A percentile compares a stretch with the other conserved stretches of the same genome.
Evolutionary conservation across 2,113 vertebrate genomes (phyloP).

Genomic region (Miniopterus natalensis): DNA sequence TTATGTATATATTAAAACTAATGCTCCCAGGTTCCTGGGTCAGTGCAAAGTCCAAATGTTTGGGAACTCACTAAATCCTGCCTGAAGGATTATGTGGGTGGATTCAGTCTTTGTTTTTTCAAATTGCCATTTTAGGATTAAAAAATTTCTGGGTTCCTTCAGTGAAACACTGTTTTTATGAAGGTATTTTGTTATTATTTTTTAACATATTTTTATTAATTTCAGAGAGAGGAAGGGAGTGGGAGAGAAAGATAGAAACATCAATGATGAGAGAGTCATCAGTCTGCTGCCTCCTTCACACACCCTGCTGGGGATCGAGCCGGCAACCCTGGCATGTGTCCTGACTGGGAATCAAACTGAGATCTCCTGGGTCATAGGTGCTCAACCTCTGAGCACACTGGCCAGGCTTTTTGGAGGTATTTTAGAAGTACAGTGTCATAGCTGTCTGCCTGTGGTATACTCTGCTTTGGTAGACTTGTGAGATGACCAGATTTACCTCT

Average conservation of each 20-base stretch:
- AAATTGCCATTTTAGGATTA: conserved; percentile 62
- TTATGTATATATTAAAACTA: background rate
- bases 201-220: no score
- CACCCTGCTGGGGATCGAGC: no score
- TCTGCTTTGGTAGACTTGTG: conserved; percentile 44
- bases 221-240: no score
- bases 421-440: conserved; percentile 49
- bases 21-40: background rate
- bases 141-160: conserved; percentile 45
- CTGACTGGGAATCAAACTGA: no score
- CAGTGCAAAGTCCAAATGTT: conserved; percentile 38
- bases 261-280: no score
- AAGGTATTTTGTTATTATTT: no score
- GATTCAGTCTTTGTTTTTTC: background rate
- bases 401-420: background rate
- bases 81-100: conserved; percentile 51
- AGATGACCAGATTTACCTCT: conserved; percentile 35
- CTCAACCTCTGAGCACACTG: no score
- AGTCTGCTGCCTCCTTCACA: no score
- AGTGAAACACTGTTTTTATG: background rate
- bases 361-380: no score
- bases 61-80: conserved; percentile 43
- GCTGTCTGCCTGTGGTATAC: background rate
- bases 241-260: no score
- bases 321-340: no score